Conservation (phyloP, 2,888 invertebrate genomes). For the Chrysomela aeneicollis region DNA sequence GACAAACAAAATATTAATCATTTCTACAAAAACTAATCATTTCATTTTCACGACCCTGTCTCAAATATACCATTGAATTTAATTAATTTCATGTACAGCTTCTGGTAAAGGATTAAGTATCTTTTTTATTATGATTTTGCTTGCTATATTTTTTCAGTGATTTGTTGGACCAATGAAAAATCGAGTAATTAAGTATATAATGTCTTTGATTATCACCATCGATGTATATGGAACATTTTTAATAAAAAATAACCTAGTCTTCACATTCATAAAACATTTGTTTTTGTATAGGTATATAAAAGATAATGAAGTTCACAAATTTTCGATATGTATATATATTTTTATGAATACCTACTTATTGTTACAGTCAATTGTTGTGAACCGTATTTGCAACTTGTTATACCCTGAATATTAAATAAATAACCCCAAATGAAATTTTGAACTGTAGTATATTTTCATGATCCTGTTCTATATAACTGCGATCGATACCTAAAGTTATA, state of each 20-base stretch:
- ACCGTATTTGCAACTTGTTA: constrained; percentile 46
- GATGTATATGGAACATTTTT: constrained; percentile 26
- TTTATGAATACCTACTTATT: constrained; percentile 41
- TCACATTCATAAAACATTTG: constrained; percentile 34
- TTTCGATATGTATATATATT: constrained; percentile 45
- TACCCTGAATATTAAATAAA: constrained; percentile 42
- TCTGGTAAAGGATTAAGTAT: constrained; percentile 16
- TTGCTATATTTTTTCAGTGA: constrained; percentile 47
- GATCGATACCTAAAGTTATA: no score
- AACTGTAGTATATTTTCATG: no score
- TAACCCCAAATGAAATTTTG: constrained; percentile 16
- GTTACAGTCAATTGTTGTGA: constrained; percentile 46
- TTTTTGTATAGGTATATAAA: constrained; percentile 48
- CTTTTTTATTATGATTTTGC: constrained; percentile 30
- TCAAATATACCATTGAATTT: not conserved
- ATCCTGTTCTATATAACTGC: no score
- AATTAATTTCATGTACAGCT: constrained; percentile 10
- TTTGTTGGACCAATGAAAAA: constrained; percentile 55
- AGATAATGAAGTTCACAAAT: constrained; percentile 35
- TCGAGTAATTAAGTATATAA: constrained; percentile 37
- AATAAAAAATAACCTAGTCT: constrained; percentile 51
- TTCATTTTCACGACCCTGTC: no score
- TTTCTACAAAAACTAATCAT: no score
- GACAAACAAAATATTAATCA: no score
- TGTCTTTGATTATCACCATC: constrained; percentile 30